Conservation (phyloP, 2,797 vertebrate genomes). For the Epinephelus coioides region DNA sequence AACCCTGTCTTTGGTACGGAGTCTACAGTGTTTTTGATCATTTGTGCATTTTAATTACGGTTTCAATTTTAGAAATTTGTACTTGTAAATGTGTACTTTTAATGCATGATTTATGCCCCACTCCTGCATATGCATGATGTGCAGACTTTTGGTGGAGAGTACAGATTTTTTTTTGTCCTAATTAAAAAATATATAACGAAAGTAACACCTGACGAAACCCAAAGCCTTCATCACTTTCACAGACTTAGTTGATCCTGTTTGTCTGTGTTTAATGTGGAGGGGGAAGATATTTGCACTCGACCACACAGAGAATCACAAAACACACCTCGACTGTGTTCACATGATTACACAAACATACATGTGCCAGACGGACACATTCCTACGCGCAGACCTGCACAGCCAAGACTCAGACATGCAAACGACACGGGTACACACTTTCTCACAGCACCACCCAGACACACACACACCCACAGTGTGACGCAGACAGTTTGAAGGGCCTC, state of each 20-base stretch:
- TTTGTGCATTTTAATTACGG: background rate
- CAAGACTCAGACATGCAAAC: conserved; percentile 77
- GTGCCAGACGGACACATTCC: conserved; percentile 65
- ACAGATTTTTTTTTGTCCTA: background rate
- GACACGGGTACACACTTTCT: conserved; percentile 67
- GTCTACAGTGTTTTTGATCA: too few relatives aligned
- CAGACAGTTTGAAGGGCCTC: conserved; percentile 85
- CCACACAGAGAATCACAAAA: background rate
- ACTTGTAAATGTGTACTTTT: background rate
- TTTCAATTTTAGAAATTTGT: background rate
- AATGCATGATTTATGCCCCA: background rate
- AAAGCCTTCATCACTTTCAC: conserved; percentile 1
- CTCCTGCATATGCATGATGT: background rate
- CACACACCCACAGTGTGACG: conserved; percentile 72
- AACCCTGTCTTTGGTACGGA: too few relatives aligned
- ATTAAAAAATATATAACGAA: background rate
- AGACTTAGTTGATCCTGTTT: conserved; percentile 10
- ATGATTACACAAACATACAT: conserved; percentile 25
- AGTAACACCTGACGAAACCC: background rate
- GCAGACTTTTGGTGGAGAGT: background rate
- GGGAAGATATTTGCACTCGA: background rate
- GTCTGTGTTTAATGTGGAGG: background rate
- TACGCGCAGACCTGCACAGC: conserved; percentile 47
- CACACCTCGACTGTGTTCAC: conserved; percentile 24
- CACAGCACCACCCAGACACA: conserved; percentile 68